Conservation (phyloP, 2,888 invertebrate genomes). For the Hypselothyrea guttata region DNA sequence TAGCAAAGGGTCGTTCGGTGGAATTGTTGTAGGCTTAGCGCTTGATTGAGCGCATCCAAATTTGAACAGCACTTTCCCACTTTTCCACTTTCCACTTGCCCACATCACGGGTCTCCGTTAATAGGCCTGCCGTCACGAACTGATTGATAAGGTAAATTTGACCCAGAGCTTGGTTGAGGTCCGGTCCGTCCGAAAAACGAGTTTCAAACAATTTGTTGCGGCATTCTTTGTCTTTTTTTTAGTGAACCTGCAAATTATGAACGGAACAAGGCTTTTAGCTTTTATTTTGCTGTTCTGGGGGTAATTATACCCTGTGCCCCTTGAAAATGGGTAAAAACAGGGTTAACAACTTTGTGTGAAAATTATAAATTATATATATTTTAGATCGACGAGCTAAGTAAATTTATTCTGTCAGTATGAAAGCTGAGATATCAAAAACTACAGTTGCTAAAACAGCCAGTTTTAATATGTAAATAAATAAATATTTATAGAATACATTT, state of each 20-base stretch:
- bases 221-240: background rate
- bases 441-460: too few species aligned
- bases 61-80: constrained; percentile 17
- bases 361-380: too few species aligned
- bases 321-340: too few species aligned
- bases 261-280: constrained; percentile 23
- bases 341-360: too few species aligned
- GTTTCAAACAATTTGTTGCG: too few species aligned
- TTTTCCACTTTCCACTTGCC: constrained; percentile 8
- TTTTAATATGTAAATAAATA: too few species aligned
- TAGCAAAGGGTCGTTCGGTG: constrained; percentile 35
- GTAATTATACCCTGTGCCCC: too few species aligned
- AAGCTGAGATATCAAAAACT: too few species aligned
- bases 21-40: constrained; percentile 47
- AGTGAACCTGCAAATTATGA: constrained; percentile 42
- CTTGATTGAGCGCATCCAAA: constrained; percentile 64
- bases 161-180: constrained; percentile 13
- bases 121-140: constrained; percentile 25
- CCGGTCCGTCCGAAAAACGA: constrained; percentile 26
- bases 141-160: constrained; percentile 69
- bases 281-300: constrained; percentile 10
- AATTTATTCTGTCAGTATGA: too few species aligned
- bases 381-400: too few species aligned
- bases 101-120: background rate
- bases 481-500: too few species aligned